Base-by-base conservation (phyloP, 2,888 invertebrate species). In the Apamea monoglypha region DNA sequence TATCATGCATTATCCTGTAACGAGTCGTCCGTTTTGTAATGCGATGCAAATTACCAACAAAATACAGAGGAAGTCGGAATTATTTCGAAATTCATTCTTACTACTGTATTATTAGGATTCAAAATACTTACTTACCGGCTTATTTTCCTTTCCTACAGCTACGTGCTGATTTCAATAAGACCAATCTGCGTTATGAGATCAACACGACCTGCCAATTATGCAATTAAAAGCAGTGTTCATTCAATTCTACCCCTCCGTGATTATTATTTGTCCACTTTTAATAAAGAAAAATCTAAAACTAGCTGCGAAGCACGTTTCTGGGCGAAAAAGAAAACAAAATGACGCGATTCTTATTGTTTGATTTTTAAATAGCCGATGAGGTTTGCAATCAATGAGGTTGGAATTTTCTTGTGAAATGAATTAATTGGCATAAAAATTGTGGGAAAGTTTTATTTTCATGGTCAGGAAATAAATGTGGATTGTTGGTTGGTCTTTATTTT, bases 1-100 rank as follows among this genome's bases (percentile, higher is more conserved):
- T 94, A 93, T 90, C 94, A 93, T 94, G 93, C 85, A 94, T 94
- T 92, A 94, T 89, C 61, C 82, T 79, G 79, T 84, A 78, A 80
- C 76, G 78, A 81, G 74, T 74, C 82, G 74, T 66, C 75, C 74
- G 63, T 81, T 72, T 61, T 36, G 90, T 90, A 91, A 91, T 89
- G 90, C 85, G 78, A 93, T 92, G 93, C 87, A 93, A 93, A 94
- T 92, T 83, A 76, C 74, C 73, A 64, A 69, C 80, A 78, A 82
- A 87, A 86, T 86, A 82, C 67, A 72, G 76, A 76, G 68, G 47
- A 78, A 73, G 72, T 12, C 32, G 8, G 67, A 56, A 63, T 85
- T 53, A 69, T 83, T 66, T 73, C 44, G 63, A 69, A 69, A 85
- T 72, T 70, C 40, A 69, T 63, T 72, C 81, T 59, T 61, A 59